These are phyloP conservation scores for Branchipolynoe longqiensis DNA, from an alignment of 2,888 invertebrate genomes.

Conservation along the genomic window DNA sequence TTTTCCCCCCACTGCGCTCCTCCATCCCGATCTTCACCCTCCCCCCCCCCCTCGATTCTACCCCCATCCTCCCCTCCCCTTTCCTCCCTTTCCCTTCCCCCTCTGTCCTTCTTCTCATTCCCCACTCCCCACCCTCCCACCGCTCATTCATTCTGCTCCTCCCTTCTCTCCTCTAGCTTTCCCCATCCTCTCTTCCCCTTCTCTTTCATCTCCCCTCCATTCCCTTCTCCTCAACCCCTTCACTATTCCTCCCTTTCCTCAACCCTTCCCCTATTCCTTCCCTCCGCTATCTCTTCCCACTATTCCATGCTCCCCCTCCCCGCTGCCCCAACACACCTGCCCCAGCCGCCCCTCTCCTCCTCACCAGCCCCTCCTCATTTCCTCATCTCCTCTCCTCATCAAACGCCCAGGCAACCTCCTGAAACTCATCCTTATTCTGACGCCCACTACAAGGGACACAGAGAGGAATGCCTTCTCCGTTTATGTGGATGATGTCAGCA, in stretches of 20 bases:
- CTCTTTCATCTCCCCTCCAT: slow-evolving; percentile 10
- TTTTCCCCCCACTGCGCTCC: too few species aligned
- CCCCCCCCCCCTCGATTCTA: slow-evolving; percentile 1
- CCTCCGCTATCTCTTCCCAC: not conserved
- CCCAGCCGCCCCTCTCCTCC: not conserved
- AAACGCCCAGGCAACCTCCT: too few species aligned
- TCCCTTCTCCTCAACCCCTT: not conserved
- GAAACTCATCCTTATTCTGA: too few species aligned
- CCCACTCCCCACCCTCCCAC: not conserved
- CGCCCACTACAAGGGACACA: too few species aligned
- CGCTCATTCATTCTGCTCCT: not conserved
- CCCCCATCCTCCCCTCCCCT: not conserved
- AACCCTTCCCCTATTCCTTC: slow-evolving; percentile 11
- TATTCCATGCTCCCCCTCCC: not conserved
- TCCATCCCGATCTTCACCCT: too few species aligned
- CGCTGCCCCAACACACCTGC: not conserved
- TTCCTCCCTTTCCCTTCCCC: not conserved
- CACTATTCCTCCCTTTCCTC: not conserved
- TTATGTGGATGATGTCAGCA: too few species aligned
- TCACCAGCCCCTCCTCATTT: not conserved
- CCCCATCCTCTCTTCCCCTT: not conserved
- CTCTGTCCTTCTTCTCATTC: not conserved
- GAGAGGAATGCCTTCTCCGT: too few species aligned
- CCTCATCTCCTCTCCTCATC: not conserved
- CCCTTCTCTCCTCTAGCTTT: not conserved